Percentiles rank a stretch among this genome's conserved stretches.
Conservation (phyloP, 2,888 invertebrate species). For the Cryptus armator region DNA sequence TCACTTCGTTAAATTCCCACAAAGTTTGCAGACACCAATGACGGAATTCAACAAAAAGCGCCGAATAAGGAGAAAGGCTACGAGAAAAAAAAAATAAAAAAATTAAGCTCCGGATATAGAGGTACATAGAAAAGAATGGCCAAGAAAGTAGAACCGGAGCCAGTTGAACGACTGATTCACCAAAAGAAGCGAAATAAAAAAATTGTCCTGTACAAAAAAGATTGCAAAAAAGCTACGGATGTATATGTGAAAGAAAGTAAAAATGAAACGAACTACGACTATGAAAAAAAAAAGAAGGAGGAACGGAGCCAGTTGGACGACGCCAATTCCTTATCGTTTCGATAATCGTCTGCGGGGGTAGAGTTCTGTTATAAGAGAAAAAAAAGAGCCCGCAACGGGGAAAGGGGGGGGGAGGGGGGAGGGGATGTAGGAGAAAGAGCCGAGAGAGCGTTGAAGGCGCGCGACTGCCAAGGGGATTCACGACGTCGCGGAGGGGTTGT, state of each 20-base stretch:
- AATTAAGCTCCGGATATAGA: background rate
- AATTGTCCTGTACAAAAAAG: background rate
- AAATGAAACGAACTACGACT: background rate
- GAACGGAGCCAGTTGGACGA: slow-evolving; percentile 65
- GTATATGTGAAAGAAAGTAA: background rate
- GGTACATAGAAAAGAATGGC: background rate
- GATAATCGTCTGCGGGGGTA: slow-evolving; percentile 76
- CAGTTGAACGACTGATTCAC: no score
- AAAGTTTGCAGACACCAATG: slow-evolving; percentile 14
- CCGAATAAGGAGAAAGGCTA: slow-evolving; percentile 40
- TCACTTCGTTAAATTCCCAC: slow-evolving; percentile 18
- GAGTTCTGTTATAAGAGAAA: background rate
- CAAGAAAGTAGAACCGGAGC: background rate
- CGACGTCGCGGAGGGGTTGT: slow-evolving; percentile 34
- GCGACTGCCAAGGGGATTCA: slow-evolving; percentile 13
- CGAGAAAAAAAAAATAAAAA: slow-evolving; percentile 19
- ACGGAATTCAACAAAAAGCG: slow-evolving; percentile 25
- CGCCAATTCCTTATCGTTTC: slow-evolving; percentile 78
- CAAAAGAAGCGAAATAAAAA: no score
- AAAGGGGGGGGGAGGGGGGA: background rate
- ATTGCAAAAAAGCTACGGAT: background rate
- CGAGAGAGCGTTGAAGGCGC: background rate
- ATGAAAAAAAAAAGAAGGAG: slow-evolving; percentile 30
- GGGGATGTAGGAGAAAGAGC: background rate
- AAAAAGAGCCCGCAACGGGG: background rate